Evolutionary conservation across 2,113 vertebrate genomes (phyloP), one percentile per base, ranked within the genome.

Genomic region (Neotragus moschatus): DNA sequence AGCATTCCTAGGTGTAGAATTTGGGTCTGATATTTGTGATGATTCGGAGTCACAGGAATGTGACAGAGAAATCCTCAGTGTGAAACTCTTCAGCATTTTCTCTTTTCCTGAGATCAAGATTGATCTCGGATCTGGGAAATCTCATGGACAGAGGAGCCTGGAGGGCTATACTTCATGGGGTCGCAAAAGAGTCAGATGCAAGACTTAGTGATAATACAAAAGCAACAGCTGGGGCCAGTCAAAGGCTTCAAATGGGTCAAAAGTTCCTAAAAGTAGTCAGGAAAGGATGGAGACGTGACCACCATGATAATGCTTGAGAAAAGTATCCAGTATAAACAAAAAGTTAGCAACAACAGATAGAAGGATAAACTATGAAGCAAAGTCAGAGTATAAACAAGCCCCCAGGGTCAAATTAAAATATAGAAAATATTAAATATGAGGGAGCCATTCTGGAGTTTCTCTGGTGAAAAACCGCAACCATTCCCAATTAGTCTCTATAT

Each of bases 41-140:
- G 4, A 58, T 28, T n/a, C 0, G 0, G 17, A 12, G 12, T 19
- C 15, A 9, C 3, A 7, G 7, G 12, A 53, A 16, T 19, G 33
- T 25, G n/a, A 10, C 0, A 7, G 2, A 58, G 21, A 84, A 51
- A 45, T n/a, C 13, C 2, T 75, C 8, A 13, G 1, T 45, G 25
- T 13, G 30, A 61, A 56, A 39, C 3, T 49, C 33, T 7, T 33
- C 66, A 36, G 36, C 13, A 4, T 19, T 23, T 36, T 21, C 14
- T 92, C 47, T 70, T 73, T n/a, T 51, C 8, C 26, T 66, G 58
- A 63, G 25, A 17, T 88, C 51, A 89, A 73, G 6, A 21, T 25
- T 36, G n/a, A 13, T 10, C 39, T 10, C 6, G 1, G 0, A 15
- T 13, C 49, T 77, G 9, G 7, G 36, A 8, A 43, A 75, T 43